A percentile compares a stretch with the other conserved stretches of the same genome.
Evolutionary conservation across 2,113 vertebrate species (phyloP).

Genomic region (Lota lota): DNA sequence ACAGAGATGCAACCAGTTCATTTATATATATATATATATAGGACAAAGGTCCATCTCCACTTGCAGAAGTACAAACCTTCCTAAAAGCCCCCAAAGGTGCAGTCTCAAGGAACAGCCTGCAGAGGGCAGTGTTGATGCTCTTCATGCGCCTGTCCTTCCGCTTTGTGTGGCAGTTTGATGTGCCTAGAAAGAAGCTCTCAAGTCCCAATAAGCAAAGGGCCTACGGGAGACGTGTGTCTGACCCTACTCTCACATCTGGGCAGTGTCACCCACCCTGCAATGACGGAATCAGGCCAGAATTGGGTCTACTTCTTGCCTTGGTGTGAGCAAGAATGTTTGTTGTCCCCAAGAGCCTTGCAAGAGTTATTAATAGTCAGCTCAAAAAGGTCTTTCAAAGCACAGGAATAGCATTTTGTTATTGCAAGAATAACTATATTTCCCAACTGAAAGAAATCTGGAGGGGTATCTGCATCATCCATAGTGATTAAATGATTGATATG

Average conservation of each 20-base stretch:
- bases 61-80: not conserved
- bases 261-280: constrained; percentile 35
- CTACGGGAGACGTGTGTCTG: too few species aligned
- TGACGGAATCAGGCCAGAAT: constrained; percentile 63
- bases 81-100: not conserved
- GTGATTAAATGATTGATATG: too few species aligned
- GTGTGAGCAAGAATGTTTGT: constrained; percentile 43
- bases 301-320: constrained; percentile 9
- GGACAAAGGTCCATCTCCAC: constrained; percentile 46
- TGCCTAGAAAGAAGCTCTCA: constrained; percentile 10
- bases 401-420: not conserved
- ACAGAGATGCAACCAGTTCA: constrained; percentile 26
- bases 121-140: constrained; percentile 52
- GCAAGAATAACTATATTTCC: too few species aligned
- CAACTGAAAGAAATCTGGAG: too few species aligned
- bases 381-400: constrained; percentile 2
- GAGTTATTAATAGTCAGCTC: constrained; percentile 22
- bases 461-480: too few species aligned
- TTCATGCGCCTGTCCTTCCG: too few species aligned
- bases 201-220: too few species aligned
- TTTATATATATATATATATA: constrained; percentile 15
- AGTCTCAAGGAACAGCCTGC: constrained; percentile 30
- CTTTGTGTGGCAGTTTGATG: too few species aligned
- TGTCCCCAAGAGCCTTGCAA: constrained; percentile 18
- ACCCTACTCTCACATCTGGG: not conserved